A percentile compares a stretch with the other conserved stretches of the same genome.
phyloP scores from a whole-genome alignment of 2,888 invertebrate genomes.

The Apamea anceps region DNA sequence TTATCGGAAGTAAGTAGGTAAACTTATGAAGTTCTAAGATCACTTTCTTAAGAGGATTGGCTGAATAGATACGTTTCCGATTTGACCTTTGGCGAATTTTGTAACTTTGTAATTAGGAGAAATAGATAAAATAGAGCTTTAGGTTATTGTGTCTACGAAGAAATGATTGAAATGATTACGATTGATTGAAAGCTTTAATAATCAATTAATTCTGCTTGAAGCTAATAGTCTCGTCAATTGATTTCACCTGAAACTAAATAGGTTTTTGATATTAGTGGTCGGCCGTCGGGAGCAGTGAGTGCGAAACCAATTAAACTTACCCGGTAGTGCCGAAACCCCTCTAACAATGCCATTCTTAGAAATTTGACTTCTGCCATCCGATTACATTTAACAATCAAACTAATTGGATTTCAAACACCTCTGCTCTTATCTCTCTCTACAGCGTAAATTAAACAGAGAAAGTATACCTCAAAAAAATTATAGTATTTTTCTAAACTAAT shows the following conservation, averaged over 20 bases:
- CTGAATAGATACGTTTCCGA: slow-evolving; percentile 18
- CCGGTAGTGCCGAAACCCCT: slow-evolving; percentile 52
- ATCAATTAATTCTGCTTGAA: slow-evolving; percentile 3
- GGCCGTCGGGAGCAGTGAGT: slow-evolving; percentile 57
- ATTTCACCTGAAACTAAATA: slow-evolving; percentile 48
- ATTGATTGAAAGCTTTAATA: slow-evolving; percentile 8
- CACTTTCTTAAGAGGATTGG: slow-evolving; percentile 44
- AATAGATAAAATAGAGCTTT: slow-evolving; percentile 1
- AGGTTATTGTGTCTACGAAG: slow-evolving; percentile 1
- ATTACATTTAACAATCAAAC: slow-evolving; percentile 60
- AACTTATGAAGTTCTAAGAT: slow-evolving; percentile 36
- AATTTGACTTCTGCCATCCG: slow-evolving; percentile 44
- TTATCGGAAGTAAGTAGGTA: slow-evolving; percentile 35
- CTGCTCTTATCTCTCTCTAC: slow-evolving; percentile 18
- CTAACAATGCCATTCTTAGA: slow-evolving; percentile 58
- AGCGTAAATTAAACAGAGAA: background rate
- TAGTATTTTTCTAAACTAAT: background rate
- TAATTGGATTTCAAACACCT: slow-evolving; percentile 44
- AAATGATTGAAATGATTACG: background rate
- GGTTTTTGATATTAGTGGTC: slow-evolving; percentile 46
- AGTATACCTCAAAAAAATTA: background rate
- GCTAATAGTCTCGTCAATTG: background rate
- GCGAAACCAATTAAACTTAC: slow-evolving; percentile 78
- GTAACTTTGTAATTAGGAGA: slow-evolving; percentile 39
- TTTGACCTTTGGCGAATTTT: slow-evolving; percentile 31